Percentiles rank a stretch among this genome's conserved stretches.
phyloP scores from a whole-genome alignment of 1,140 invertebrate species.

The Drosophila bifasciata region DNA sequence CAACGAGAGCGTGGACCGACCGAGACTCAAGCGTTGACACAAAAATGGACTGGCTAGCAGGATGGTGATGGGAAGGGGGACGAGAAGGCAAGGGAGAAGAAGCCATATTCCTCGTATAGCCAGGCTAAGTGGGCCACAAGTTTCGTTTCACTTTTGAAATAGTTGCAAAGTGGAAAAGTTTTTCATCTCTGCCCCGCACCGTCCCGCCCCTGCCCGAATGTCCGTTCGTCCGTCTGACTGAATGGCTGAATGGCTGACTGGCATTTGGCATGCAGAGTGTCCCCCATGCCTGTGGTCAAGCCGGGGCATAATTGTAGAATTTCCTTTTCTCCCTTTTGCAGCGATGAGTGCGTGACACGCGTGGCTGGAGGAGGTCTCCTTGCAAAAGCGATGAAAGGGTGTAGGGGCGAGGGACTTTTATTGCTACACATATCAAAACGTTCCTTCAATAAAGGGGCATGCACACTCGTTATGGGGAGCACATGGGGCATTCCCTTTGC shows the following conservation, averaged over 20 bases:
- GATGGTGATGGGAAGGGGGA: no score
- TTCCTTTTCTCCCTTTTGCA: conserved; percentile 7
- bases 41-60: neutral
- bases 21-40: conserved; percentile 61
- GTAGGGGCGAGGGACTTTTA: no score
- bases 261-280: conserved; percentile 76
- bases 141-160: conserved; percentile 81
- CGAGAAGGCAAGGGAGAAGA: neutral
- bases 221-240: no score
- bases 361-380: conserved; percentile 7
- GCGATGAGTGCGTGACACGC: conserved; percentile 21
- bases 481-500: no score
- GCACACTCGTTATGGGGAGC: no score
- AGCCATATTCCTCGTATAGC: conserved; percentile 21
- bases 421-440: neutral
- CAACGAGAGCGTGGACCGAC: conserved; percentile 4
- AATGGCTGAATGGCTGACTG: conserved; percentile 4
- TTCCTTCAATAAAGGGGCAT: no score
- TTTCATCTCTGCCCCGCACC: conserved; percentile 43
- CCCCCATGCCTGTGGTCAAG: conserved; percentile 63
- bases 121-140: conserved; percentile 46
- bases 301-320: conserved; percentile 48
- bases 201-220: no score
- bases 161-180: conserved; percentile 83
- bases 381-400: no score